phyloP scores from a whole-genome alignment of 2,797 vertebrate species.

The Ataeniobius toweri region DNA sequence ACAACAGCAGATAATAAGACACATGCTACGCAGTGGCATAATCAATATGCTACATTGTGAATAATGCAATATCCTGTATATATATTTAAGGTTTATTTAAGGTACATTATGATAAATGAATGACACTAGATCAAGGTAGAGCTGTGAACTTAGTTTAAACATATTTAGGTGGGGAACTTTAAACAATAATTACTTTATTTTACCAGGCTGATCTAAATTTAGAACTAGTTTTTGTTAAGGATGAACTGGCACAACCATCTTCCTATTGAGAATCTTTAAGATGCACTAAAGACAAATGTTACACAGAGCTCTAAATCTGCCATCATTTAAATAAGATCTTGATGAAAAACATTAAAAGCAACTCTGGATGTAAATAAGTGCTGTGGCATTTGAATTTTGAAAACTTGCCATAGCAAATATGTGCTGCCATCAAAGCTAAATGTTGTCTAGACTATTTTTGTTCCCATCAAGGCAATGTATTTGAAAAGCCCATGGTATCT shows the following conservation, averaged over 20 bases:
- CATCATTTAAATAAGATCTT: not conserved
- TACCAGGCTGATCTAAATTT: not conserved
- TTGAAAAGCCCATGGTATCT: not conserved
- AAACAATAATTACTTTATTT: not conserved
- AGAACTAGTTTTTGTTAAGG: not conserved
- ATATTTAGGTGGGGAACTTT: not conserved
- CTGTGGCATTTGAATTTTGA: not conserved
- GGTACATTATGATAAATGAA: not conserved
- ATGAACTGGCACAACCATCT: not conserved
- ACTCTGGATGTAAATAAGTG: not conserved
- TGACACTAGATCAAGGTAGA: not conserved
- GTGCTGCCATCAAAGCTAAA: not conserved
- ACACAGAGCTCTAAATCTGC: not conserved
- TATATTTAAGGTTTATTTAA: too few species aligned
- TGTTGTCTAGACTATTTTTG: not conserved
- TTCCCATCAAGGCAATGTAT: not conserved
- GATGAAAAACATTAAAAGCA: not conserved
- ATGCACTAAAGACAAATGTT: too few species aligned
- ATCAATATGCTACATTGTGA: too few species aligned
- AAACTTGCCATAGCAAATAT: not conserved
- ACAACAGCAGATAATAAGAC: not conserved
- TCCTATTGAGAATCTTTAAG: not conserved
- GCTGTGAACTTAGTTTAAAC: not conserved
- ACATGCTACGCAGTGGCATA: not conserved
- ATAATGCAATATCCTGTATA: too few species aligned